A percentile compares a stretch with the other conserved stretches of the same genome.
Conservation (phyloP, 2,113 vertebrate genomes). For the Globicephala melas region DNA sequence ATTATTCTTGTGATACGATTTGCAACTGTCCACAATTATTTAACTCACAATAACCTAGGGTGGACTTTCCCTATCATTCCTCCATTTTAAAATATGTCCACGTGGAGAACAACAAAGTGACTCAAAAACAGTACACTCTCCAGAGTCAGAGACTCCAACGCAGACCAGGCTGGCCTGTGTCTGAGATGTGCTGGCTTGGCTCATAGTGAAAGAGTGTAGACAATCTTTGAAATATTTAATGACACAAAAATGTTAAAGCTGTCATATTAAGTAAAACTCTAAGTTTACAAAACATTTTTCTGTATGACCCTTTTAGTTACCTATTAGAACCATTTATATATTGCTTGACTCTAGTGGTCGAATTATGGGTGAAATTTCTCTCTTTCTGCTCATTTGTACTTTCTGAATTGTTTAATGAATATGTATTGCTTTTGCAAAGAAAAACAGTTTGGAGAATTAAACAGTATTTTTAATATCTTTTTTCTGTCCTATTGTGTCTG, state of each 20-base stretch:
- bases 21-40: neutral
- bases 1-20: neutral
- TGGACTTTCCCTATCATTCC: neutral
- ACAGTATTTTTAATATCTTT: neutral
- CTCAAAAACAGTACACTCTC: neutral
- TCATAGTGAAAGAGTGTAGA: neutral
- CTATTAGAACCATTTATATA: neutral
- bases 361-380: neutral
- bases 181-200: neutral
- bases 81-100: neutral
- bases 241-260: neutral
- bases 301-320: neutral
- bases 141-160: neutral
- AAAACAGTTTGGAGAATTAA: neutral
- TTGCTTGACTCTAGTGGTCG: neutral
- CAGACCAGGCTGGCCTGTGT: accelerated
- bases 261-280: neutral
- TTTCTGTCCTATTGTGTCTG: neutral
- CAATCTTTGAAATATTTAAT: neutral
- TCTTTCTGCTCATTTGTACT: neutral
- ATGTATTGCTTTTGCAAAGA: neutral
- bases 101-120: neutral
- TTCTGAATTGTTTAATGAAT: neutral
- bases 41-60: neutral
- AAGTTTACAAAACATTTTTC: neutral